A percentile compares a stretch with the other conserved stretches of the same genome.
Evolutionary conservation across 2,797 vertebrate genomes (phyloP).

Genomic region (Tragelaphus eurycerus): DNA sequence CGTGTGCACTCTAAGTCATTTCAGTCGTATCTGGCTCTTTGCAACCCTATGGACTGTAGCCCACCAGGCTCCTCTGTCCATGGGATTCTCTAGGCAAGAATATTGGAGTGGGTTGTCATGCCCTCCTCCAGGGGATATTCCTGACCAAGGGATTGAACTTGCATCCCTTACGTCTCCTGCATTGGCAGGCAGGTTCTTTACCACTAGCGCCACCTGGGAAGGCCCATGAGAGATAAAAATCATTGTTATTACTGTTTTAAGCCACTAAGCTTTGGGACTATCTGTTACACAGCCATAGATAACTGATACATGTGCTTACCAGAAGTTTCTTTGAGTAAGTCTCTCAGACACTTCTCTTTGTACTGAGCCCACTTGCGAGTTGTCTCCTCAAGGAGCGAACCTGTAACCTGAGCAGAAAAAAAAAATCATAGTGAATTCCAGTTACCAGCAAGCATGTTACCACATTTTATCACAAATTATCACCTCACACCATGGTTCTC

Average conservation of each 20-base stretch:
- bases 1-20: neutral
- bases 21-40: neutral
- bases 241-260: neutral
- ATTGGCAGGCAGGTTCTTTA: neutral
- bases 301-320: constrained; percentile 83
- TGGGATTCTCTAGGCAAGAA: neutral
- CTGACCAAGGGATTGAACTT: neutral
- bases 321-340: constrained; percentile 77
- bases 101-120: neutral
- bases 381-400: constrained; percentile 87
- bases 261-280: neutral
- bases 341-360: constrained; percentile 88
- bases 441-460: neutral
- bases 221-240: neutral
- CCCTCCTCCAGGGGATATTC: neutral
- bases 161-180: neutral
- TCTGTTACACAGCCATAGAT: neutral
- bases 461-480: neutral
- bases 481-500: neutral
- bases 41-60: neutral
- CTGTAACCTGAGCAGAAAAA: constrained; percentile 81
- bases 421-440: constrained; percentile 31
- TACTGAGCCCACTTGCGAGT: constrained; percentile 89
- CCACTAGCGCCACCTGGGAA: neutral
- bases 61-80: neutral